phyloP scores from a whole-genome alignment of 2,797 vertebrate genomes.

The Sarcophilus harrisii region DNA sequence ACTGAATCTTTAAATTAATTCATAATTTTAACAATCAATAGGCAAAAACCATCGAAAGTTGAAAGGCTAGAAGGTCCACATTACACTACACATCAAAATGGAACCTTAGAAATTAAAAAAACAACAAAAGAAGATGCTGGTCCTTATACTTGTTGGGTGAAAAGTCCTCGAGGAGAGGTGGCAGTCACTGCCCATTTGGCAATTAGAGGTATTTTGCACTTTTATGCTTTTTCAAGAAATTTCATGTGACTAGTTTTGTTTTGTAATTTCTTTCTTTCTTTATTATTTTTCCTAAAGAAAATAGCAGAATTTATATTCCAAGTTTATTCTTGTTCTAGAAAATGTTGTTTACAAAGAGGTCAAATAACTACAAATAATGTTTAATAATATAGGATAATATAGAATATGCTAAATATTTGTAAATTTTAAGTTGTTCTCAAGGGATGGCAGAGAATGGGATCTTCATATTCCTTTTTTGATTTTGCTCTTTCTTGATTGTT shows the following conservation, averaged over 20 bases:
- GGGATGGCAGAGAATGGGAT: background rate
- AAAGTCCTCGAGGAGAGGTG: slow-evolving; percentile 90
- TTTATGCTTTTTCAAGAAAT: background rate
- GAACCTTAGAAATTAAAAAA: slow-evolving; percentile 90
- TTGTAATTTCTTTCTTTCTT: background rate
- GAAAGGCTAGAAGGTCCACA: slow-evolving; percentile 84
- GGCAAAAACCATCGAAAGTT: slow-evolving; percentile 91
- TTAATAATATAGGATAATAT: background rate
- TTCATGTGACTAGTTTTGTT: background rate
- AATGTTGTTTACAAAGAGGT: background rate
- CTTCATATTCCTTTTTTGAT: background rate
- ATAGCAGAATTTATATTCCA: background rate
- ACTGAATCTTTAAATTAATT: background rate
- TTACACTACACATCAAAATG: slow-evolving; percentile 88
- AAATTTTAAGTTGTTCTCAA: background rate
- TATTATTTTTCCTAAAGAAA: background rate
- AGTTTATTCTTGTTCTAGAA: fast-evolving
- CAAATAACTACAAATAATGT: background rate
- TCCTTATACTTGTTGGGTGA: slow-evolving; percentile 92
- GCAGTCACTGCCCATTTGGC: slow-evolving; percentile 90
- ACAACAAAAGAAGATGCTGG: slow-evolving; percentile 89
- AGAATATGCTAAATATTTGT: background rate
- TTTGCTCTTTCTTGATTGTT: background rate
- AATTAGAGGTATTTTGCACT: slow-evolving; percentile 90
- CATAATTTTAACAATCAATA: slow-evolving; percentile 65